A percentile compares a stretch with the other conserved stretches of the same genome.
Conservation (phyloP, 2,797 vertebrate genomes). For the Leuciscus waleckii region DNA sequence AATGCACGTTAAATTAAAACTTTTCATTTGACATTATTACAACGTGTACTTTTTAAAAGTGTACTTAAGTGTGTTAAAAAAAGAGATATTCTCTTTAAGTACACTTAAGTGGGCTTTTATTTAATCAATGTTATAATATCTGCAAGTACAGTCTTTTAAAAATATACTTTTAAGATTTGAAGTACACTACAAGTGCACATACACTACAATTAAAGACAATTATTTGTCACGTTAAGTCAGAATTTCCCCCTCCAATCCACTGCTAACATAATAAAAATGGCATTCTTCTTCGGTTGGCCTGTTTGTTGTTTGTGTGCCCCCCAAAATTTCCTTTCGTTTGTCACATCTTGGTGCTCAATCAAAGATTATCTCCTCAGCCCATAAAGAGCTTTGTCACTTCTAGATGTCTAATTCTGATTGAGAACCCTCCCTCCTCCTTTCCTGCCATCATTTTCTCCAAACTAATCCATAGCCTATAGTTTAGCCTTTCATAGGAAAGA, state of each 20-base stretch:
- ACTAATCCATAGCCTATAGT: constrained; percentile 86
- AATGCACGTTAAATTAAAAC: neutral
- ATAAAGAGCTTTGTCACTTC: constrained; percentile 83
- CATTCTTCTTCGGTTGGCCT: constrained; percentile 44
- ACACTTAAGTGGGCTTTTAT: neutral
- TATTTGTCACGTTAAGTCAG: neutral
- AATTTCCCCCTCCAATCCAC: neutral
- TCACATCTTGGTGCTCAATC: constrained; percentile 78
- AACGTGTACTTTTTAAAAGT: neutral
- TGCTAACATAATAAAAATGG: neutral
- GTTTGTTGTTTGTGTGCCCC: constrained; percentile 65
- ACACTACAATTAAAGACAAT: neutral
- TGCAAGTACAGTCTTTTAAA: neutral
- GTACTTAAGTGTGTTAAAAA: neutral
- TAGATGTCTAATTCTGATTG: constrained; percentile 83
- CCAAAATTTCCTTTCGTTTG: constrained; percentile 70
- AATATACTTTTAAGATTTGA: neutral
- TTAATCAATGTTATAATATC: neutral
- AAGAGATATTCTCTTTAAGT: neutral
- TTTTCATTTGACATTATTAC: neutral
- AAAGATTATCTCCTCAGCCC: constrained; percentile 79
- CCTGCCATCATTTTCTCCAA: constrained; percentile 70
- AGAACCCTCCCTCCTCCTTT: constrained; percentile 77
- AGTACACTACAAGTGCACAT: neutral
- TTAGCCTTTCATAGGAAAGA: constrained; percentile 87